phyloP scores from a whole-genome alignment of 2,888 invertebrate genomes.

The Eupithecia pulchellata region DNA sequence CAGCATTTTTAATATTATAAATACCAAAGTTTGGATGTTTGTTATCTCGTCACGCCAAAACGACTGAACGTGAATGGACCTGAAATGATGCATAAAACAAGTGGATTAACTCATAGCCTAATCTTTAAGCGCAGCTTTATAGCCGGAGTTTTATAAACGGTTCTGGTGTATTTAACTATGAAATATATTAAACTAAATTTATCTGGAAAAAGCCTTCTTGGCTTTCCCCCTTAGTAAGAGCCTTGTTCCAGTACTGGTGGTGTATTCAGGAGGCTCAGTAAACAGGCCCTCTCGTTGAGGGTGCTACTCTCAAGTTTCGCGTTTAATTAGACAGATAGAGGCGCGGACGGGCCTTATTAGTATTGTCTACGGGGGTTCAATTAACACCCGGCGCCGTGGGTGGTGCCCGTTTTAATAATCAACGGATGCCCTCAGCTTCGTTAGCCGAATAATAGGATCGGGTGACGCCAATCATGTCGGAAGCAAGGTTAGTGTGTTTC shows the following conservation, averaged over 20 bases:
- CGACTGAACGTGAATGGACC: too few species aligned
- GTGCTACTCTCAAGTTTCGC: slow-evolving; percentile 85
- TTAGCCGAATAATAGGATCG: slow-evolving; percentile 82
- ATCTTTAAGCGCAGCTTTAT: too few species aligned
- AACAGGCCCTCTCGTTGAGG: slow-evolving; percentile 82
- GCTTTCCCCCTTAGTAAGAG: not conserved
- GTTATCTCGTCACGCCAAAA: too few species aligned
- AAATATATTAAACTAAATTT: not conserved
- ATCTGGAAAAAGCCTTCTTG: not conserved
- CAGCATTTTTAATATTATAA: too few species aligned
- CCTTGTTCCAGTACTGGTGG: slow-evolving; percentile 50
- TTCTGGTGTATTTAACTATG: too few species aligned
- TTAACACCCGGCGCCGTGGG: slow-evolving; percentile 81
- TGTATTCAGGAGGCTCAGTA: slow-evolving; percentile 79
- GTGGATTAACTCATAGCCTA: too few species aligned
- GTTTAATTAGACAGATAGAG: slow-evolving; percentile 86
- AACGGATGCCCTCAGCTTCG: slow-evolving; percentile 82
- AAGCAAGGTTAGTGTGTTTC: slow-evolving; percentile 7
- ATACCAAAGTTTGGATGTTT: too few species aligned
- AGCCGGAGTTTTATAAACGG: too few species aligned
- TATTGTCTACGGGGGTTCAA: slow-evolving; percentile 86
- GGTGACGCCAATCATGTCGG: slow-evolving; percentile 54
- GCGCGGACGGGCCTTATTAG: slow-evolving; percentile 85
- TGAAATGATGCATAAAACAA: too few species aligned
- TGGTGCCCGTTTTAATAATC: slow-evolving; percentile 83